These are phyloP conservation scores for Sclerodermus sp. DNA, from an alignment of 2,888 invertebrate genomes.

Conservation along the genomic window DNA sequence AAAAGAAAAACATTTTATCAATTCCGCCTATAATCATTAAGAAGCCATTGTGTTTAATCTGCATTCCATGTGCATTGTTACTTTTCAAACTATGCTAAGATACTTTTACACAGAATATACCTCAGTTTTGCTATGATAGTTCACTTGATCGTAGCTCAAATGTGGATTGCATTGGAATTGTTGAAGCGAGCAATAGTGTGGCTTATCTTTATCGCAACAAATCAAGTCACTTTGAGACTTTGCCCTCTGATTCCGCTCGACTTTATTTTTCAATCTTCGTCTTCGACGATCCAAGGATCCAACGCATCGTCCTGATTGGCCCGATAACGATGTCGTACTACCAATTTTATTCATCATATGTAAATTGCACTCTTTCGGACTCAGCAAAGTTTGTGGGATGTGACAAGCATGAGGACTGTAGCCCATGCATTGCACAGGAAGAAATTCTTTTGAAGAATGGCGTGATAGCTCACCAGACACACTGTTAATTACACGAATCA, in stretches of 20 bases:
- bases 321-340: conserved; percentile 26
- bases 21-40: too few species aligned
- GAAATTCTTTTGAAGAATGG: conserved; percentile 20
- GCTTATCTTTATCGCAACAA: conserved; percentile 19
- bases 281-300: conserved; percentile 46
- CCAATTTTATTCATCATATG: conserved; percentile 25
- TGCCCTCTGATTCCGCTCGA: conserved; percentile 44
- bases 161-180: conserved; percentile 45
- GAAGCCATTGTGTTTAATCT: too few species aligned
- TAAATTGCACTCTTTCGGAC: conserved; percentile 24
- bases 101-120: conserved; percentile 29
- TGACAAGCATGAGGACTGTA: conserved; percentile 18
- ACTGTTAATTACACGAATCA: neutral
- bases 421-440: conserved; percentile 14
- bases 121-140: conserved; percentile 45
- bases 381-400: conserved; percentile 11
- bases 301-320: conserved; percentile 26
- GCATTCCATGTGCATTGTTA: neutral
- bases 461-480: conserved; percentile 16
- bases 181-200: conserved; percentile 41
- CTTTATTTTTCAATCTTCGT: conserved; percentile 39
- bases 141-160: conserved; percentile 22
- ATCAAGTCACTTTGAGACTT: conserved; percentile 48
- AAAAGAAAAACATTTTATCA: too few species aligned
- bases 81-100: conserved; percentile 6